Evolutionary conservation across 2,113 vertebrate species (phyloP), one percentile per base, ranked within the genome.

Genomic region (Scopus umbretta): DNA sequence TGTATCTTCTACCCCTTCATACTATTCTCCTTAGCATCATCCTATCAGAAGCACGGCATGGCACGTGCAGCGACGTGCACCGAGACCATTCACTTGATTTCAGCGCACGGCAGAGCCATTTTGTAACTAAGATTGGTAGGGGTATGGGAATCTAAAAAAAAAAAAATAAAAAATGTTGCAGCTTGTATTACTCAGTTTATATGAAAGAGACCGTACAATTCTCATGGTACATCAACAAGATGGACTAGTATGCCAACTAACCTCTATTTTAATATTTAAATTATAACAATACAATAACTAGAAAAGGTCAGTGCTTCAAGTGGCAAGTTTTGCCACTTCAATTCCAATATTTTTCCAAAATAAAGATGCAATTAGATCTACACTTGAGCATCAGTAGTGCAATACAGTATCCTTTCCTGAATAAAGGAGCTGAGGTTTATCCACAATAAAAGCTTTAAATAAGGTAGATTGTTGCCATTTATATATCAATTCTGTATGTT

Each of bases 231-330:
- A 96, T 90, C 94, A 97, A 95, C 73, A 93, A 97, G 93, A 98
- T 95, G 92, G 96, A 98, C 93, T 97, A 94, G 75, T 94, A 92
- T 95, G 90, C 97, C 86, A 81, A 94, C 96, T 93, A 98, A 97
- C 81, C 86, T 97, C 97, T 97, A 97, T 96, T 98, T 98, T 98
- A 98, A 97, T 98, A 97, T 95, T 98, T 98, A 97, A 98, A 97
- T 97, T 97, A 94, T 72, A 98, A 98, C 96, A 98, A 85, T 98
- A 98, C 95, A 98, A 73, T 97, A 97, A 97, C 98, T 98, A 98
- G 96, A 97, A 98, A 98, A 98, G 88, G 94, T 98, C 97, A 98
- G 97, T 98, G 98, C 97, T 95, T 97, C 67, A 59, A 93, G 94
- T 97, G 97, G 96, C 97, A 81, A 34, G 56, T 58, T 82, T 91